Evolutionary conservation across 2,797 vertebrate species (phyloP).

Genomic region (Telmatherina bonti): DNA sequence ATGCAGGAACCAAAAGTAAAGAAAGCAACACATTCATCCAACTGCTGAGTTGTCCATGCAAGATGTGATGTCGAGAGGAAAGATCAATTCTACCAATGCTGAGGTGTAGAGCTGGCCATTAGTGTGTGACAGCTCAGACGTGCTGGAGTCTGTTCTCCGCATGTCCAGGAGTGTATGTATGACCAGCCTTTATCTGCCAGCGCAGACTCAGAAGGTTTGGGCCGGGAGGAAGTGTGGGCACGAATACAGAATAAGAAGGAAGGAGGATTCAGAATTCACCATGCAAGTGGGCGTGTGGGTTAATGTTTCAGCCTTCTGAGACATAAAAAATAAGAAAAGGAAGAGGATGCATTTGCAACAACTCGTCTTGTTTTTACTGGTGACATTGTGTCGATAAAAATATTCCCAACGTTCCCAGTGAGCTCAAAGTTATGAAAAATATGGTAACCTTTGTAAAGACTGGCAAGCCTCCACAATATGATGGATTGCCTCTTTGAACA

Average conservation of each 20-base stretch:
- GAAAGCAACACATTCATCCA: conserved; percentile 11
- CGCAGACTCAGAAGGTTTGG: conserved; percentile 45
- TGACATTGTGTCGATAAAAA: neutral
- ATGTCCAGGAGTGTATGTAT: conserved; percentile 13
- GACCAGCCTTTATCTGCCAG: conserved; percentile 42
- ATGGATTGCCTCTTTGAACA: neutral
- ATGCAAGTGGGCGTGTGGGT: conserved; percentile 20
- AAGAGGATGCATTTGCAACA: neutral
- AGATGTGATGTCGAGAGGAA: neutral
- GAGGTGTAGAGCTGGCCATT: neutral
- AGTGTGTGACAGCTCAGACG: conserved; percentile 9
- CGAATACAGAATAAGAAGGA: conserved; percentile 56
- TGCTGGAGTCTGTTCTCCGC: neutral
- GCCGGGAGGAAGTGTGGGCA: conserved; percentile 38
- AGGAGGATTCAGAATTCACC: conserved; percentile 47
- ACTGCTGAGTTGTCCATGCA: neutral
- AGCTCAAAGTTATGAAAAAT: neutral
- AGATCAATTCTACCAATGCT: neutral
- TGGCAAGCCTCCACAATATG: neutral
- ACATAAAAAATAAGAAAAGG: neutral
- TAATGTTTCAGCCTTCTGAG: conserved; percentile 9
- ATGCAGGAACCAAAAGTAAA: neutral
- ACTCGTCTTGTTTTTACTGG: neutral
- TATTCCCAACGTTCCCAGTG: neutral
- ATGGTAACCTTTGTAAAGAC: neutral